phyloP scores from a whole-genome alignment of 2,888 invertebrate species.

The Agriopis marginaria region DNA sequence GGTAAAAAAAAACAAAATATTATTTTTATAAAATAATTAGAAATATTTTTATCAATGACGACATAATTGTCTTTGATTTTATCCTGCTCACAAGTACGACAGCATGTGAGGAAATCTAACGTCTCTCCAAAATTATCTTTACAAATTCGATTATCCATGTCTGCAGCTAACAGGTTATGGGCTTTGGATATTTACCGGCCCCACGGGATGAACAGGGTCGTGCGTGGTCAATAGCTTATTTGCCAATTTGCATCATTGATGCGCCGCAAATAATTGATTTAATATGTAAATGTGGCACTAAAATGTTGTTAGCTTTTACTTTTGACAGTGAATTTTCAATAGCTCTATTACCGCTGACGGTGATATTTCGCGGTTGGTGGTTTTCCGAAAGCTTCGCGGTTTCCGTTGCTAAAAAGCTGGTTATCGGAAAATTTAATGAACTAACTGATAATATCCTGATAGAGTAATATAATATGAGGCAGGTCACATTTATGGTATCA shows the following conservation, averaged over 20 bases:
- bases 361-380: constrained; percentile 38
- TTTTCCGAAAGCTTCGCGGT: constrained; percentile 42
- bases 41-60: too few species aligned
- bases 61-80: too few species aligned
- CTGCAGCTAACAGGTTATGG: too few species aligned
- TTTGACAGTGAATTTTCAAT: constrained; percentile 41
- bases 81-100: too few species aligned
- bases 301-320: constrained; percentile 55
- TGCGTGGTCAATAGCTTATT: constrained; percentile 71
- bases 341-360: constrained; percentile 43
- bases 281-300: constrained; percentile 70
- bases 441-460: constrained; percentile 9
- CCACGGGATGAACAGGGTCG: constrained; percentile 64
- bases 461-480: neutral
- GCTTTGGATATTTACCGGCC: constrained; percentile 59
- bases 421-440: constrained; percentile 24
- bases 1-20: too few species aligned
- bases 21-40: too few species aligned
- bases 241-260: constrained; percentile 82
- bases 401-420: constrained; percentile 31
- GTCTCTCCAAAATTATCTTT: too few species aligned
- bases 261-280: constrained; percentile 73
- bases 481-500: neutral
- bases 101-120: too few species aligned
- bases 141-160: too few species aligned